phyloP scores from a whole-genome alignment of 1,140 invertebrate genomes.

The Goniozus legneri region DNA sequence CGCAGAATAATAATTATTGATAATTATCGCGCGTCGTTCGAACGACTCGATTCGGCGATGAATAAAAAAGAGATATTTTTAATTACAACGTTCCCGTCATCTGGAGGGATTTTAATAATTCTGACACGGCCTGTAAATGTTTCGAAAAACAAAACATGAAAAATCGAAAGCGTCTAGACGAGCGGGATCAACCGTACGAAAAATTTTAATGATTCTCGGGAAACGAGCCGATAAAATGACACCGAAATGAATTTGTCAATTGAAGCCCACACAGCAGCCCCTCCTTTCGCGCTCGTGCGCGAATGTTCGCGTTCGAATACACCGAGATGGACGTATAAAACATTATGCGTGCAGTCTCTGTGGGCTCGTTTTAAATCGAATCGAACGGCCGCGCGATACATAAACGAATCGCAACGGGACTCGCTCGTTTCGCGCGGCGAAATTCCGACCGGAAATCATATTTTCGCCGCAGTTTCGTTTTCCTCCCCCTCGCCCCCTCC shows the following conservation, averaged over 20 bases:
- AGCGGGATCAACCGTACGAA: too few species aligned
- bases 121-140: background rate
- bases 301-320: background rate
- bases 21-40: too few species aligned
- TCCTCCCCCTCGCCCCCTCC: background rate
- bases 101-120: background rate
- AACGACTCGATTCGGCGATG: background rate
- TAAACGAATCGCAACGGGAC: background rate
- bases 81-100: background rate
- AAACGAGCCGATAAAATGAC: slow-evolving; percentile 12
- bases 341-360: background rate
- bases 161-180: slow-evolving; percentile 17
- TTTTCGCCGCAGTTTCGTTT: background rate
- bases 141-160: background rate
- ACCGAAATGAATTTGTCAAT: slow-evolving; percentile 17
- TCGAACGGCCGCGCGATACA: background rate
- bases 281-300: background rate
- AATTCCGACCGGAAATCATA: background rate
- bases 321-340: background rate
- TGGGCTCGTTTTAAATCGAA: slow-evolving; percentile 2
- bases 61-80: background rate
- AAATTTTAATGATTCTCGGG: slow-evolving; percentile 21
- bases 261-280: too few species aligned
- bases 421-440: background rate
- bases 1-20: too few species aligned